Conservation (phyloP, 1,140 invertebrate genomes). For the Drosophila pallidifrons region DNA sequence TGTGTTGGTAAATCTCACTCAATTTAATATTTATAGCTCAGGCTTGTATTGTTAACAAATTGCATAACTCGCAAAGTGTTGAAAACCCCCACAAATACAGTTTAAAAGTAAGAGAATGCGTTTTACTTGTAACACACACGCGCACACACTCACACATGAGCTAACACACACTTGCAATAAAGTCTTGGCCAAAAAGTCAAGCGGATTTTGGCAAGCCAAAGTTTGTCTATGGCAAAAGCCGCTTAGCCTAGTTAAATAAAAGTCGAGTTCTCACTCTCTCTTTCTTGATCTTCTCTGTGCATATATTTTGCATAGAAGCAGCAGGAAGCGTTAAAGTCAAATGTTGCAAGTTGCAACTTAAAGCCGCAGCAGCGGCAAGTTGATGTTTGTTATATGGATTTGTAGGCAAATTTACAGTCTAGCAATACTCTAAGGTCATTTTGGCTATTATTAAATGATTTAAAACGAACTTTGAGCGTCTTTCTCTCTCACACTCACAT, state of each 20-base stretch:
- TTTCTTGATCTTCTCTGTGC: constrained; percentile 17
- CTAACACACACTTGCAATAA: constrained; percentile 45
- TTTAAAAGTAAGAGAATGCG: constrained; percentile 29
- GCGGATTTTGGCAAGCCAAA: constrained; percentile 71
- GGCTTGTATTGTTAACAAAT: constrained; percentile 30
- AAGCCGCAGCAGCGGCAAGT: neutral
- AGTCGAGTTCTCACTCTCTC: constrained; percentile 27
- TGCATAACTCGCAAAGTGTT: constrained; percentile 34
- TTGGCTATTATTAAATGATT: constrained; percentile 43
- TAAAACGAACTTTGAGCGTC: constrained; percentile 24
- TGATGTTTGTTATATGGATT: constrained; percentile 11
- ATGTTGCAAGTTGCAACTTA: constrained; percentile 18
- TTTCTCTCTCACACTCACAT: neutral
- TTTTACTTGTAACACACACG: neutral
- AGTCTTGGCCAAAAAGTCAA: constrained; percentile 74
- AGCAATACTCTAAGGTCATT: constrained; percentile 24
- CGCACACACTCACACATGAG: neutral
- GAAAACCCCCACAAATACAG: neutral
- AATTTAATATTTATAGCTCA: constrained; percentile 7
- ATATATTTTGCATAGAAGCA: neutral
- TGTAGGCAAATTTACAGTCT: constrained; percentile 11
- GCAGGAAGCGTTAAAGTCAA: neutral
- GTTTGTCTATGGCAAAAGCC: constrained; percentile 75
- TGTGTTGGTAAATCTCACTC: constrained; percentile 13
- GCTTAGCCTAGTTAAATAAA: constrained; percentile 81